phyloP scores from a whole-genome alignment of 2,888 invertebrate species.

The Dorcus parallelipipedus region DNA sequence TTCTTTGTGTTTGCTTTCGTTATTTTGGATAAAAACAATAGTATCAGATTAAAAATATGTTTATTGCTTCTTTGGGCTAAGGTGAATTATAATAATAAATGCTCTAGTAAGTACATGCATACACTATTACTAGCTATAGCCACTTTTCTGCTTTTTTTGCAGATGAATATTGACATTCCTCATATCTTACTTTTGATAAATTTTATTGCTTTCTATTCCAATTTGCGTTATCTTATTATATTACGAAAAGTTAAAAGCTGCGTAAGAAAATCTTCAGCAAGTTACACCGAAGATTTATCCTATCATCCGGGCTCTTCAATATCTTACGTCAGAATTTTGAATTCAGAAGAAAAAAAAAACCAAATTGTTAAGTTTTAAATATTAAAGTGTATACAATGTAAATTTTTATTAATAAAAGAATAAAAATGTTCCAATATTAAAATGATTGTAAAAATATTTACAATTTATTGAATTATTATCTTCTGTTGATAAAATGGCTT shows the following conservation, averaged over 20 bases:
- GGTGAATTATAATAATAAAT: slow-evolving; percentile 40
- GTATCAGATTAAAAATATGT: slow-evolving; percentile 47
- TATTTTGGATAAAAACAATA: slow-evolving; percentile 9
- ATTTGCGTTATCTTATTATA: slow-evolving; percentile 25
- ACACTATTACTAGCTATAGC: slow-evolving; percentile 42
- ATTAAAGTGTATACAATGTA: too few species aligned
- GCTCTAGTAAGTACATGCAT: slow-evolving; percentile 44
- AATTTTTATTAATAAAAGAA: too few species aligned
- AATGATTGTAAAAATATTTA: too few species aligned
- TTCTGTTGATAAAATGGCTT: too few species aligned
- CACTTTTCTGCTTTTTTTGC: slow-evolving; percentile 30
- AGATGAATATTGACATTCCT: slow-evolving; percentile 29
- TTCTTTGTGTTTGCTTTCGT: too few species aligned
- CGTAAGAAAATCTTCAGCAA: slow-evolving; percentile 28
- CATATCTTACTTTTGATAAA: slow-evolving; percentile 18
- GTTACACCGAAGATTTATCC: slow-evolving; percentile 15
- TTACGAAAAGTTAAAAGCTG: slow-evolving; percentile 26
- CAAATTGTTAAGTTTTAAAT: too few species aligned
- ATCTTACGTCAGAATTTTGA: not conserved
- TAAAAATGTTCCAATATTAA: too few species aligned
- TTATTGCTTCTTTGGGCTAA: slow-evolving; percentile 48
- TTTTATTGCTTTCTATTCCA: slow-evolving; percentile 41
- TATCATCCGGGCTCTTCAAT: slow-evolving; percentile 21
- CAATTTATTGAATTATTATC: too few species aligned
- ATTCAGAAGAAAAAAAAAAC: too few species aligned